Base-by-base conservation (phyloP, 2,113 vertebrate species). In the Scytalopus superciliaris region DNA sequence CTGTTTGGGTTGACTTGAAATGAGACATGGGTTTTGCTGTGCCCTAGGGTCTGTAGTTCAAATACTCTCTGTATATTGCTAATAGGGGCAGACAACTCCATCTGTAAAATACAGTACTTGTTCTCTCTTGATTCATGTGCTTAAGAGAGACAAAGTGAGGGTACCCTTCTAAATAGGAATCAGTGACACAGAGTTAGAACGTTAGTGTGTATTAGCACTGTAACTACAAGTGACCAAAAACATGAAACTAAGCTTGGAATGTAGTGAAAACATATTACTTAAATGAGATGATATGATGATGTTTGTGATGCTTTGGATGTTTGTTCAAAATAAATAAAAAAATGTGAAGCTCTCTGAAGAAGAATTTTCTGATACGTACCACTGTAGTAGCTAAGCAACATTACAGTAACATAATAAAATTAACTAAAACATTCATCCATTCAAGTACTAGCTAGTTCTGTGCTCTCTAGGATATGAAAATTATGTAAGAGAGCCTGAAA, bases 381-480 rank as follows among this genome's bases (percentile, higher is more conserved):
- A 28, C 28, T 67, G n/a, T 35, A 52, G 83, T 93, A 94, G 27
- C 86, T 96, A 84, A 90, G 88, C 80, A 90, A 90, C 7, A 0
- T 90, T 93, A 52, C 2, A 3, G 81, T 86, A 89, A 92, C n/a
- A 35, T 77, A 92, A 74, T 33, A 49, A 86, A 94, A 90, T 93
- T 90, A 76, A 90, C 67, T 90, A 84, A 94, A 92, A 67, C 35
- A 52, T 85, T 86, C 16, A 77, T 84, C 92, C 42, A 73, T 95
- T 92, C 60, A 86, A 62, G 88, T 67, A 93, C 62, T 47, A 90
- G 39, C 45, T 84, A 28, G 55, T 63, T 87, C 39, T 28, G 31
- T 69, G 37, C 80, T 93, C 49, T 88, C 49, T 31, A 76, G 53
- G 50, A 73, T 77, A 81, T 76, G 33, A 80, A 39, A 92, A 53